Evolutionary conservation across 2,888 invertebrate species (phyloP).

Genomic region (Ametastegia equiseti): DNA sequence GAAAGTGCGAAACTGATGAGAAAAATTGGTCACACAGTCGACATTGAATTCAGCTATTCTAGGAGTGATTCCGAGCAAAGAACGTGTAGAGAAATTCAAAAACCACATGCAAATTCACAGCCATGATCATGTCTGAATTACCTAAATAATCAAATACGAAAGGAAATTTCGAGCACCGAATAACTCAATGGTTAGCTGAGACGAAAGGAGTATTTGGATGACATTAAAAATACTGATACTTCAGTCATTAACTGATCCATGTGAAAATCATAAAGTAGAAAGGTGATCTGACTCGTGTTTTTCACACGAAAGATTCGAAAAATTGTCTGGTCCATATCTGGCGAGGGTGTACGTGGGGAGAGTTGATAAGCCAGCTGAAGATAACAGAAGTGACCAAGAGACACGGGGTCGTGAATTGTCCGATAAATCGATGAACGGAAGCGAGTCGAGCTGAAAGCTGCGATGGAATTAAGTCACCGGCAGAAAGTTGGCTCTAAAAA

Average conservation of each 20-base stretch:
- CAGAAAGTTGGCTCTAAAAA: constrained; percentile 15
- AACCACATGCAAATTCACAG: too few species aligned
- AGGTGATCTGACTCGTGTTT: background rate
- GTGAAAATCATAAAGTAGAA: too few species aligned
- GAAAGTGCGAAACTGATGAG: constrained; percentile 53
- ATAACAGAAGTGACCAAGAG: constrained; percentile 18
- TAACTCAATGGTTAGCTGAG: too few species aligned
- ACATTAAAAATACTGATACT: too few species aligned
- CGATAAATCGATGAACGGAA: constrained; percentile 14
- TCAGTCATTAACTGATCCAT: too few species aligned
- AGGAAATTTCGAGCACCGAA: too few species aligned
- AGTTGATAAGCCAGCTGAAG: background rate
- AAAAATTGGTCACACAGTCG: background rate
- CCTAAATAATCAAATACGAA: too few species aligned
- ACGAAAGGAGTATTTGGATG: too few species aligned
- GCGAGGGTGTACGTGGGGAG: background rate
- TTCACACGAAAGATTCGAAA: background rate
- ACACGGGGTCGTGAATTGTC: constrained; percentile 14
- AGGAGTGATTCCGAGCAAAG: background rate
- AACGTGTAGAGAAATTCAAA: background rate
- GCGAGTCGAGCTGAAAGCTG: background rate
- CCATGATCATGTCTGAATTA: too few species aligned
- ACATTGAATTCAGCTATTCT: background rate
- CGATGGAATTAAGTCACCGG: background rate
- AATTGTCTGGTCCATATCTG: background rate